Base-by-base conservation (phyloP, 2,888 invertebrate species). In the Lithophane ornitopus region DNA sequence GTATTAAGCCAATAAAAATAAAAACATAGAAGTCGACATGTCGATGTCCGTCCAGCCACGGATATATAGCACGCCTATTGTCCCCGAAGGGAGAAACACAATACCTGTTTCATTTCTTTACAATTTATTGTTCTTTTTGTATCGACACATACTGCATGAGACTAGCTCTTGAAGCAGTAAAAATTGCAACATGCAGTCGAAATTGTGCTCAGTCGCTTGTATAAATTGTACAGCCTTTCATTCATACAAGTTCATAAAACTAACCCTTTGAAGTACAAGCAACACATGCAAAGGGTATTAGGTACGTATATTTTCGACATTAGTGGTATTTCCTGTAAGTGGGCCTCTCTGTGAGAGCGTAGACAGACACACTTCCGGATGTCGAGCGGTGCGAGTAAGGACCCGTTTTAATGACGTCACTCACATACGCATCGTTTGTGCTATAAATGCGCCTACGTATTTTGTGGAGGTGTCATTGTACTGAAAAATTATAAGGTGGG, bases 301-400 rank as follows among this genome's bases (percentile, higher is more conserved):
- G n/a, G 61, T 73, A 54, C 76, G 68, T 85, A 70, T 87, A 76
- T 85, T 85, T 85, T 82, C 65, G 70, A 78, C 72, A 76, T 74
- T 70, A 73, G 83, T 80, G 76, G 74, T 82, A 74, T 86, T 76
- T 78, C 68, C 74, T 62, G 69, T 81, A 67, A 86, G 87, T 87
- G 76, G 78, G 74, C 41, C 56, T 87, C 82, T 86, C 74, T 72
- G 70, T 54, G 76, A 74, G 68, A 65, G 73, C 71, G 85, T 58
- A 85, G 85, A 80, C 85, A 86, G 83, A 83, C 87, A 82, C 79
- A 78, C 85, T 87, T 86, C 81, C 71, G 69, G 75, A 79, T 74
- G 85, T 86, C 75, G 82, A 81, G 80, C 80, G 70, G 67, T 54
- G 78, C 81, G 82, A 77, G 74, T 74, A 76, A 70, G 83, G 72